These are phyloP conservation scores for Plestiodon gilberti DNA, from an alignment of 2,113 vertebrate species.

Conservation along the genomic window DNA sequence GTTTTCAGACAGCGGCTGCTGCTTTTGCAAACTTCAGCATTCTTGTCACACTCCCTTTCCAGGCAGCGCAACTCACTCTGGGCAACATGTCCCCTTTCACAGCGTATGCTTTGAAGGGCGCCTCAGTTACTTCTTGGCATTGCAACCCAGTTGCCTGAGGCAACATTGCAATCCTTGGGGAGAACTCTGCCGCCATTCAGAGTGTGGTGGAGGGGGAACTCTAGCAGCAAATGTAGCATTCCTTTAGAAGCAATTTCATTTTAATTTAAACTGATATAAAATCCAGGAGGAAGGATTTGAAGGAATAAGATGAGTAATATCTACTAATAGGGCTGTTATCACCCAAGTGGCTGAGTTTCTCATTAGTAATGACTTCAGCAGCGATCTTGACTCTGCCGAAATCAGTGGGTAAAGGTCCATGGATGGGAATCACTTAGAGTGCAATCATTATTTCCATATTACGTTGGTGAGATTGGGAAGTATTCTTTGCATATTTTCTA, in stretches of 20 bases:
- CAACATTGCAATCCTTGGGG: conserved; percentile 37
- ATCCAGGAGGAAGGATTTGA: conserved; percentile 43
- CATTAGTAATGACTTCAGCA: conserved; percentile 20
- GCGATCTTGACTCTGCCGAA: neutral
- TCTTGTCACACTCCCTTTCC: conserved; percentile 29
- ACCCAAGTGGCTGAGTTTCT: conserved; percentile 13
- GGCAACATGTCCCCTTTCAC: conserved; percentile 31
- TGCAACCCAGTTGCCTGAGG: neutral
- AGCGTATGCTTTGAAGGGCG: conserved; percentile 36
- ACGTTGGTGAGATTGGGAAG: neutral
- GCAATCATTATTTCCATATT: neutral
- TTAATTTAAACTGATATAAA: conserved; percentile 29
- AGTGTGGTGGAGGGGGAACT: neutral
- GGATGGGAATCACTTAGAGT: neutral
- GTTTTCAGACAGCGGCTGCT: neutral
- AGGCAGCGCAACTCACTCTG: conserved; percentile 51
- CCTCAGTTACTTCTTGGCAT: conserved; percentile 54
- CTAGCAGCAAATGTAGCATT: conserved; percentile 28
- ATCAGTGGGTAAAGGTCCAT: neutral
- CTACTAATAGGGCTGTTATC: neutral
- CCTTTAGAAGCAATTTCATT: conserved; percentile 41
- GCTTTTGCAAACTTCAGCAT: neutral
- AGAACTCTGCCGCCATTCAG: conserved; percentile 49
- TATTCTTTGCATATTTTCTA: conserved; percentile 16
- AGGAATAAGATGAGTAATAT: conserved; percentile 14